phyloP scores from a whole-genome alignment of 2,888 invertebrate genomes.

The Bimastos eiseni region DNA sequence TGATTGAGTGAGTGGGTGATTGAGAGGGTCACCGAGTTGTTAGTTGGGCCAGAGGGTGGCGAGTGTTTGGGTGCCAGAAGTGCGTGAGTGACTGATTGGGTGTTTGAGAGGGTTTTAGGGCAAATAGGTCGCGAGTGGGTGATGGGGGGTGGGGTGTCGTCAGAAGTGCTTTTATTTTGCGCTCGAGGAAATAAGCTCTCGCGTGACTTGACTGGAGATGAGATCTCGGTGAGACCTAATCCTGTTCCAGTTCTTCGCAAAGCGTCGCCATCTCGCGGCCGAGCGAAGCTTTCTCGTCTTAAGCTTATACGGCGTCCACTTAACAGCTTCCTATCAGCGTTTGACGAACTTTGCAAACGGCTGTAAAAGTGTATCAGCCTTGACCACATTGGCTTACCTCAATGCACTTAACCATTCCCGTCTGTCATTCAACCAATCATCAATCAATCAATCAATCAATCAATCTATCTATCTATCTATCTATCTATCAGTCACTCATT shows the following conservation, averaged over 20 bases:
- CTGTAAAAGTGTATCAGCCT: background rate
- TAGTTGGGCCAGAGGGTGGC: background rate
- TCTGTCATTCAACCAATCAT: background rate
- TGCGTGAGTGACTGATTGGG: background rate
- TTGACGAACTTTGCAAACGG: background rate
- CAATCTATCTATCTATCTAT: background rate
- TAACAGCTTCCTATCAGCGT: background rate
- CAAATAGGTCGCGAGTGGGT: background rate
- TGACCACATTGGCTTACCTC: background rate
- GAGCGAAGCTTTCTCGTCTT: background rate
- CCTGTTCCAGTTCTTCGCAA: background rate
- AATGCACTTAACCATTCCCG: background rate
- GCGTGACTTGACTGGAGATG: background rate
- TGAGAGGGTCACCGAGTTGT: background rate
- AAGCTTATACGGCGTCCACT: background rate
- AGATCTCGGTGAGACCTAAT: constrained; percentile 13
- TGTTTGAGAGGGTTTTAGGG: background rate
- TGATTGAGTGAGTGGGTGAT: too few species aligned
- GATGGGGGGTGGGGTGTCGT: background rate
- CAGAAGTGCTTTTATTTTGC: background rate
- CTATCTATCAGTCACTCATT: background rate
- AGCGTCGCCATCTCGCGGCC: background rate
- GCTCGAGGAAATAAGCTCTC: background rate
- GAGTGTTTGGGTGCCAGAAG: background rate
- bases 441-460: background rate